A percentile compares a stretch with the other conserved stretches of the same genome.
Evolutionary conservation across 1,140 invertebrate genomes (phyloP).

Genomic region (Drosophila kohkoa): DNA sequence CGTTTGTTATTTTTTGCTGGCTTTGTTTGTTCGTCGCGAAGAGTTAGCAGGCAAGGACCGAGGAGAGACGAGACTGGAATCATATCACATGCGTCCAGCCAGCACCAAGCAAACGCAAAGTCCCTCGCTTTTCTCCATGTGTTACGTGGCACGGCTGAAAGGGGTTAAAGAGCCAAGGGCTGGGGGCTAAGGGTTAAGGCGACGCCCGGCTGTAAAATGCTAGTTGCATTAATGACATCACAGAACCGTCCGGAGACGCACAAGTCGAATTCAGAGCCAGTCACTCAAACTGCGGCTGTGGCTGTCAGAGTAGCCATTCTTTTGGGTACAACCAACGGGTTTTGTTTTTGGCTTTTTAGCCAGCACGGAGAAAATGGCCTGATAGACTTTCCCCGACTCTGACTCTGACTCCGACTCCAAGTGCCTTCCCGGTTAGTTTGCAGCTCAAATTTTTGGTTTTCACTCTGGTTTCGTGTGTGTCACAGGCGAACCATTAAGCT

Average conservation of each 20-base stretch:
- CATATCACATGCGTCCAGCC: conserved; percentile 64
- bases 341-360: conserved; percentile 11
- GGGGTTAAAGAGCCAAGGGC: conserved; percentile 15
- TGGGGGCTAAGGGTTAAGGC: not conserved
- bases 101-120: conserved; percentile 57
- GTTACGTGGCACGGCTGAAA: not conserved
- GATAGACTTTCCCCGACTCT: too few relatives aligned
- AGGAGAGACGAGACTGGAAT: conserved; percentile 13
- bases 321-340: conserved; percentile 9
- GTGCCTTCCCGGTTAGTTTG: conserved; percentile 38
- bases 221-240: conserved; percentile 81
- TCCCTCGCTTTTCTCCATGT: conserved; percentile 36
- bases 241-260: conserved; percentile 43
- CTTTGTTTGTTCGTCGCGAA: conserved; percentile 39
- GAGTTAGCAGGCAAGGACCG: conserved; percentile 18
- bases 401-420: too few relatives aligned
- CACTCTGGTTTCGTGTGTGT: conserved; percentile 39
- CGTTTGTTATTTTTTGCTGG: conserved; percentile 75
- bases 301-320: conserved; percentile 57
- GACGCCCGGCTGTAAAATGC: conserved; percentile 27
- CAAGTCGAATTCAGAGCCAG: conserved; percentile 77
- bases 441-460: conserved; percentile 36
- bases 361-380: too few relatives aligned
- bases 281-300: conserved; percentile 66
- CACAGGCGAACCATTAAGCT: conserved; percentile 67